These are phyloP conservation scores for Orchestes rusci DNA, from an alignment of 2,888 invertebrate species.

Conservation along the genomic window DNA sequence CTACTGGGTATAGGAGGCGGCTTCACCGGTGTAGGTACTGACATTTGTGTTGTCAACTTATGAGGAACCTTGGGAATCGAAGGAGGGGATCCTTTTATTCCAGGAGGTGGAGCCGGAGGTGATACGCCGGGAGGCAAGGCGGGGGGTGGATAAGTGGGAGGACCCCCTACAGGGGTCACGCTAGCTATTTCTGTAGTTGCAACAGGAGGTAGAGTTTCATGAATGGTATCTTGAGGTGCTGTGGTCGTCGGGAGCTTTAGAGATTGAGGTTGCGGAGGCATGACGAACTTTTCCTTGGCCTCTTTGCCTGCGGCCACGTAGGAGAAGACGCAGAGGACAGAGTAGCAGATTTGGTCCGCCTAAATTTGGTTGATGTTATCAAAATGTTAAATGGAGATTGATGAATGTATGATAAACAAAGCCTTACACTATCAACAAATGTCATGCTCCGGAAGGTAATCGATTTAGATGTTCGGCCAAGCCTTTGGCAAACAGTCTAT, in stretches of 20 bases:
- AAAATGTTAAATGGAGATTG: neutral
- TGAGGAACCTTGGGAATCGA: constrained; percentile 24
- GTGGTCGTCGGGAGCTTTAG: constrained; percentile 2
- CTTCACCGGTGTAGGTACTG: constrained; percentile 37
- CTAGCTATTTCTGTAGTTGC: constrained; percentile 27
- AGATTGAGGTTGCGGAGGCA: constrained; percentile 16
- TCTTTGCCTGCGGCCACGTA: constrained; percentile 92
- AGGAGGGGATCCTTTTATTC: constrained; percentile 7
- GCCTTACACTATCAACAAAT: constrained; percentile 18
- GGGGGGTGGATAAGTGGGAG: constrained; percentile 42
- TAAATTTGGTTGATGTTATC: constrained; percentile 11
- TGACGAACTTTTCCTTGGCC: constrained; percentile 20
- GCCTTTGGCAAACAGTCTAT: constrained; percentile 72
- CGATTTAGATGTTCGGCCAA: constrained; percentile 42
- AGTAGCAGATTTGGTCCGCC: constrained; percentile 90
- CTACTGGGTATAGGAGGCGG: constrained; percentile 53
- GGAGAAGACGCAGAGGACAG: constrained; percentile 98
- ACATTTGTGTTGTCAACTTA: constrained; percentile 37
- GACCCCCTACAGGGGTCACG: constrained; percentile 40
- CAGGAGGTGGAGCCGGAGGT: constrained; percentile 42
- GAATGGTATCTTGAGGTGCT: constrained; percentile 22
- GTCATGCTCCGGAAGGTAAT: constrained; percentile 28
- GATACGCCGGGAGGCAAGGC: constrained; percentile 40
- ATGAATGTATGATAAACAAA: constrained; percentile 3
- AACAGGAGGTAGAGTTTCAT: constrained; percentile 3